A percentile compares a stretch with the other conserved stretches of the same genome.
These are phyloP conservation scores for Xyliphius kryptos DNA, from an alignment of 2,113 vertebrate genomes.

Conservation along the genomic window DNA sequence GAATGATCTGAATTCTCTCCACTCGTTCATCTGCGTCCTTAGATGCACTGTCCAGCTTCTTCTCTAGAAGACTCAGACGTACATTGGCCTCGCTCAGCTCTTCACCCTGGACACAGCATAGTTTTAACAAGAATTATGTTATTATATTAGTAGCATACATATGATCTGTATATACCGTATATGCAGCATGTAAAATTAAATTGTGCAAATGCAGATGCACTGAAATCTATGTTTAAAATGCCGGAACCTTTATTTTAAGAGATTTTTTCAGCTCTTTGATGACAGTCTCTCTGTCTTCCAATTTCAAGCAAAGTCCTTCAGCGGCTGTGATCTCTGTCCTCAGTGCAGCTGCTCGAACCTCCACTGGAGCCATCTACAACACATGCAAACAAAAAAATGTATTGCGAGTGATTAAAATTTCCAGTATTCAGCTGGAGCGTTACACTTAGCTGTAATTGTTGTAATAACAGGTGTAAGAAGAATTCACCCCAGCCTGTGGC, in stretches of 20 bases:
- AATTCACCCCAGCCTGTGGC: slow-evolving; percentile 99
- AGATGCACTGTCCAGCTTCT: slow-evolving; percentile 91
- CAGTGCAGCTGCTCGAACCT: slow-evolving; percentile 75
- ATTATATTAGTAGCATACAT: too few relatives aligned
- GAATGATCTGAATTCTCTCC: slow-evolving; percentile 86
- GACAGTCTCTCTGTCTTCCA: slow-evolving; percentile 93
- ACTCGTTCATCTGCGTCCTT: slow-evolving; percentile 88
- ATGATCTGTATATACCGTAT: too few relatives aligned
- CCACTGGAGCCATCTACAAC: slow-evolving; percentile 69
- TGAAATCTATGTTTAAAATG: too few relatives aligned
- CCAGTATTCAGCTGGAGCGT: too few relatives aligned
- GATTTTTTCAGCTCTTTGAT: slow-evolving; percentile 97
- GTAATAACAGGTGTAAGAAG: too few relatives aligned
- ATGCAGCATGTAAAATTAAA: too few relatives aligned
- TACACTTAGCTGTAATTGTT: too few relatives aligned
- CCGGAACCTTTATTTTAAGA: slow-evolving; percentile 97
- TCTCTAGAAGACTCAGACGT: slow-evolving; percentile 88
- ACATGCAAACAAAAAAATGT: too few relatives aligned
- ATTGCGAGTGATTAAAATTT: too few relatives aligned
- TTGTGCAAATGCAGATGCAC: too few relatives aligned
- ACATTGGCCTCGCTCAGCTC: slow-evolving; percentile 91
- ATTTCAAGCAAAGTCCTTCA: slow-evolving; percentile 86
- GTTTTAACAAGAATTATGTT: too few relatives aligned
- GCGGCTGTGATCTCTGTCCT: slow-evolving; percentile 92
- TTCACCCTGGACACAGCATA: slow-evolving; percentile 78